Evolutionary conservation across 2,113 vertebrate species (phyloP), one percentile per base, ranked within the genome.

Genomic region (Collichthys lucidus): DNA sequence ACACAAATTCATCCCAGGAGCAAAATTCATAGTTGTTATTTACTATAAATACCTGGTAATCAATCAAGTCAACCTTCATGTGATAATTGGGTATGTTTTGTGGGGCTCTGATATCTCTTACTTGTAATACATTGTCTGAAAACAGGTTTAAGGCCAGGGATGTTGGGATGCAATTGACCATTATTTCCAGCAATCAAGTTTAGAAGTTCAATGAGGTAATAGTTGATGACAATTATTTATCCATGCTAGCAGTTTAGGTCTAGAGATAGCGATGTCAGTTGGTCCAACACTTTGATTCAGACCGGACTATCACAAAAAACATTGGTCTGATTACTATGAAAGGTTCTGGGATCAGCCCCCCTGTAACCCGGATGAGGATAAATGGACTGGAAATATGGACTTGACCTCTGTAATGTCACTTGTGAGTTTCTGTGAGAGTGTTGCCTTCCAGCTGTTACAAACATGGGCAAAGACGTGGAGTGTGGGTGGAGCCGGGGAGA

Each of bases 31-130:
- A 31, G 2, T 15, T 68, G 46, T 52, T 42, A 40, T 71, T 71
- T 49, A 49, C 35, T 52, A 14, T 19, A 61, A 83, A 85, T 40
- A 77, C 49, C 22, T 67, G 15, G 50, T 49, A 26, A 74, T 70
- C 8, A 62, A 67, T 42, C 46, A 82, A 55, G 79, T 77, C 50
- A 77, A 26, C 20, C 53, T 61, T 55, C 50, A 62, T 44, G 15
- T 50, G 22, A 3, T 74, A 74, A 77, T 78, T 70, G 49, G 17
- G 11, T 11, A 15, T 68, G 42, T 74, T 75, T 74, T 56, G 16
- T 19, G 26, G 4, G 22, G 16, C 20, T 74, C n/a, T 2, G 11
- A 61, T 60, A 69, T 59, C 19, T 79, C 40, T 17, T 47, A 61
- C 52, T 65, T 52, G 57, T 53, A 11, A 62, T 47, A 61, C 53